A percentile compares a stretch with the other conserved stretches of the same genome.
phyloP scores from a whole-genome alignment of 2,113 vertebrate genomes.

The Acinonyx jubatus region DNA sequence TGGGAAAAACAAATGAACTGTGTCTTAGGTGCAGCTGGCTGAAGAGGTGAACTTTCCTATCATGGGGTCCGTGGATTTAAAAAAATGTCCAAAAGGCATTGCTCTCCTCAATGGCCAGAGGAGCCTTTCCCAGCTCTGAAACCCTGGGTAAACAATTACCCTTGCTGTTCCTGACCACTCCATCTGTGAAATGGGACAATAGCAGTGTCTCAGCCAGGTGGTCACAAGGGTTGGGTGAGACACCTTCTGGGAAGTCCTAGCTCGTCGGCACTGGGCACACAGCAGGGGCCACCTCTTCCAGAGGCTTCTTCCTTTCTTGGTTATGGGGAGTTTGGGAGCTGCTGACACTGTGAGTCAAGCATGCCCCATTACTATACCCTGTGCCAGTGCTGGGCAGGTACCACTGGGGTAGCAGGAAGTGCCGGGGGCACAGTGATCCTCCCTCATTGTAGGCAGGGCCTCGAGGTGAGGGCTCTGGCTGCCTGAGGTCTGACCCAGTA shows the following conservation, averaged over 20 bases:
- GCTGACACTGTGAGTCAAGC: background rate
- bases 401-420: background rate
- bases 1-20: background rate
- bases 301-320: background rate
- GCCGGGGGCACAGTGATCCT: fast-evolving
- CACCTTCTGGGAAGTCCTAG: background rate
- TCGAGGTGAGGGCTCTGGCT: background rate
- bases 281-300: background rate
- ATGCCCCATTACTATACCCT: fast-evolving
- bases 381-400: background rate
- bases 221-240: background rate
- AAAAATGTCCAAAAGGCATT: background rate
- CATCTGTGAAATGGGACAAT: background rate
- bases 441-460: background rate
- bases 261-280: background rate
- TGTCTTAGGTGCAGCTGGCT: background rate
- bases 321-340: background rate
- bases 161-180: background rate
- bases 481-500: slow-evolving; percentile 61
- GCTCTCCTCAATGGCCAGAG: background rate
- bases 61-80: background rate
- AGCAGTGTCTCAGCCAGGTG: background rate
- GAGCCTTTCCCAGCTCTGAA: background rate
- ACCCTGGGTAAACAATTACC: background rate
- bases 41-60: background rate